phyloP scores from a whole-genome alignment of 1,140 invertebrate species.

The Heliconius nattereri region DNA sequence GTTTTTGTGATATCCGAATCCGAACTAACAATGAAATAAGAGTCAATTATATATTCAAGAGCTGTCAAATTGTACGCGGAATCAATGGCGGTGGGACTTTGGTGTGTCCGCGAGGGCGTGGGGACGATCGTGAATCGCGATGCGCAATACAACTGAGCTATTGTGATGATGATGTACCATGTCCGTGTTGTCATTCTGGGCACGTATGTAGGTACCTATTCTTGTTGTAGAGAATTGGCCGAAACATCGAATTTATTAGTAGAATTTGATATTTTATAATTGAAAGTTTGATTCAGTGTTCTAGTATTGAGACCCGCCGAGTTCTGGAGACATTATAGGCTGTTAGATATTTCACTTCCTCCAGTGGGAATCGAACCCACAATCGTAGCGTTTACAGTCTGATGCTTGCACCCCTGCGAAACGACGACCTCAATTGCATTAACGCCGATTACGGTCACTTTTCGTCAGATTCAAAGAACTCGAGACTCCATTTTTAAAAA shows the following conservation, averaged over 20 bases:
- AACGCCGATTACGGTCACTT: no score
- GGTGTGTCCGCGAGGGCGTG: slow-evolving; percentile 42
- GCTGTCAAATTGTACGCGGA: slow-evolving; percentile 40
- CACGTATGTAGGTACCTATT: background rate
- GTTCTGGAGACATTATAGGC: no score
- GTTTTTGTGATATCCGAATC: slow-evolving; percentile 17
- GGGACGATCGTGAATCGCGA: slow-evolving; percentile 53
- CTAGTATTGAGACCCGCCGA: no score
- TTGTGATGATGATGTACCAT: background rate
- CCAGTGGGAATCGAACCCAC: no score
- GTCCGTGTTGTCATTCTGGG: background rate
- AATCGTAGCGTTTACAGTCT: no score
- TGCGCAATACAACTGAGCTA: slow-evolving; percentile 36
- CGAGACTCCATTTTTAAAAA: background rate
- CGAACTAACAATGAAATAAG: slow-evolving; percentile 13
- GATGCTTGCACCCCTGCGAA: no score
- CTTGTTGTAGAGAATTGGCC: background rate
- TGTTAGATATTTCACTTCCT: no score
- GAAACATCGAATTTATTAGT: background rate
- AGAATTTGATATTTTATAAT: background rate
- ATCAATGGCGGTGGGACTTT: slow-evolving; percentile 44
- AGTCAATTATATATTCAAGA: slow-evolving; percentile 44
- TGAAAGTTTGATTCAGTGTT: no score
- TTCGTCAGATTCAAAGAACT: no score
- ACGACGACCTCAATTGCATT: no score